A percentile compares a stretch with the other conserved stretches of the same genome.
These are phyloP conservation scores for Margarornis squamiger DNA, from an alignment of 2,797 vertebrate species.

Conservation along the genomic window DNA sequence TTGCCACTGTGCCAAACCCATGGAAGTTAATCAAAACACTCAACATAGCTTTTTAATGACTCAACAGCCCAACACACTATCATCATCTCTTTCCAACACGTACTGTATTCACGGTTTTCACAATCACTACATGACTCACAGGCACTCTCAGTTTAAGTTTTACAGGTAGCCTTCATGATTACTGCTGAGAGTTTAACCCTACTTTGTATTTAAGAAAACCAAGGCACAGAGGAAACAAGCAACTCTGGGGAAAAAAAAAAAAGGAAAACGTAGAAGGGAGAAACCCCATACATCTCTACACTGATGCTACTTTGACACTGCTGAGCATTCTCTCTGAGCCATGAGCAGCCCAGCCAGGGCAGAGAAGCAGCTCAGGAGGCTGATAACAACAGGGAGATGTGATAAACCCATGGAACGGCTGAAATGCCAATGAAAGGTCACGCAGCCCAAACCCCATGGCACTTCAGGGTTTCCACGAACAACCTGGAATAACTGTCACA, in stretches of 20 bases:
- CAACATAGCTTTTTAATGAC: conserved; percentile 10
- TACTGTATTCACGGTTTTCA: conserved; percentile 16
- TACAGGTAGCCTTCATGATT: background rate
- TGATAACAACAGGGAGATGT: conserved; percentile 24
- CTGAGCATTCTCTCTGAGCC: background rate
- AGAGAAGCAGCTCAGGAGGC: background rate
- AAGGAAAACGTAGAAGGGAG: background rate
- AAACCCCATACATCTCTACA: background rate
- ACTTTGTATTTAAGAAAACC: background rate
- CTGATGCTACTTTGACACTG: background rate
- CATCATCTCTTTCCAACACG: background rate
- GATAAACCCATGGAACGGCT: background rate
- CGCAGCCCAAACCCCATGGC: fast-evolving
- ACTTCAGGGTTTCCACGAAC: background rate
- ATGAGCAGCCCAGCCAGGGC: background rate
- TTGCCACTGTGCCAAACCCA: background rate
- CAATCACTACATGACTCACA: conserved; percentile 17
- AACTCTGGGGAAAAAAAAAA: background rate
- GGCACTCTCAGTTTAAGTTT: background rate
- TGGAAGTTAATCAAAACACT: conserved; percentile 28
- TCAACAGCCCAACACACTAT: conserved; percentile 5
- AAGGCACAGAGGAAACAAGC: background rate
- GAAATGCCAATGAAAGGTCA: conserved; percentile 14
- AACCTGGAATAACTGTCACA: background rate
- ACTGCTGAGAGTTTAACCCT: background rate